A percentile compares a stretch with the other conserved stretches of the same genome.
phyloP scores from a whole-genome alignment of 2,888 invertebrate genomes.

The Yponomeuta plumbellus region DNA sequence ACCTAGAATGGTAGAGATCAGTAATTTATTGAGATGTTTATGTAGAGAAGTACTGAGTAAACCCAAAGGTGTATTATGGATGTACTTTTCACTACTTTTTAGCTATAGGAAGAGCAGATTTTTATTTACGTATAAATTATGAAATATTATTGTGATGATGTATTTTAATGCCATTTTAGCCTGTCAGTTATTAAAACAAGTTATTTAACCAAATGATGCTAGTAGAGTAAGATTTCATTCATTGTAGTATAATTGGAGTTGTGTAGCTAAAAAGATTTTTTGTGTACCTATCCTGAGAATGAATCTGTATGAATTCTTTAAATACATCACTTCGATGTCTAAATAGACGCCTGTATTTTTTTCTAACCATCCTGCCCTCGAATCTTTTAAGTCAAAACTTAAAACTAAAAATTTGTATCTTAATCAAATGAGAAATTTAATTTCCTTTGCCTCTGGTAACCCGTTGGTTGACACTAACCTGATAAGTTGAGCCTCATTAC shows the following conservation, averaged over 20 bases:
- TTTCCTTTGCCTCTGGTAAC: too few species aligned
- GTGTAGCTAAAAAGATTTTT: constrained; percentile 65
- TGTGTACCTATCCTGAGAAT: constrained; percentile 58
- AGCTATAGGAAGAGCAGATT: constrained; percentile 19
- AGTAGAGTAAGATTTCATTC: constrained; percentile 65
- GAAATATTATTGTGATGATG: constrained; percentile 62
- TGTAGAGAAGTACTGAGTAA: constrained; percentile 14
- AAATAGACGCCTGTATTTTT: constrained; percentile 24
- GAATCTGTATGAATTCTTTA: constrained; percentile 70
- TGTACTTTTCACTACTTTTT: constrained; percentile 19
- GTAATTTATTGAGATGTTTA: constrained; percentile 21
- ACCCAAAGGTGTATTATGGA: constrained; percentile 17
- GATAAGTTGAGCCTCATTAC: too few species aligned
- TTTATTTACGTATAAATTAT: constrained; percentile 53
- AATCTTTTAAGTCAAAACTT: too few species aligned
- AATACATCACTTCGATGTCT: constrained; percentile 70
- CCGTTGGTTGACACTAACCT: too few species aligned
- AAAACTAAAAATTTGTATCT: too few species aligned
- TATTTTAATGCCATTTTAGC: constrained; percentile 72
- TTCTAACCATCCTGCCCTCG: not conserved
- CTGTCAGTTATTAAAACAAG: constrained; percentile 62
- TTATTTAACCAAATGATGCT: constrained; percentile 74
- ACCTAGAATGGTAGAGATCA: constrained; percentile 16
- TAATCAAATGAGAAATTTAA: too few species aligned
- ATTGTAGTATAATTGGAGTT: constrained; percentile 46